These are phyloP conservation scores for Urosaurus nigricauda DNA, from an alignment of 2,797 vertebrate genomes.

Conservation along the genomic window DNA sequence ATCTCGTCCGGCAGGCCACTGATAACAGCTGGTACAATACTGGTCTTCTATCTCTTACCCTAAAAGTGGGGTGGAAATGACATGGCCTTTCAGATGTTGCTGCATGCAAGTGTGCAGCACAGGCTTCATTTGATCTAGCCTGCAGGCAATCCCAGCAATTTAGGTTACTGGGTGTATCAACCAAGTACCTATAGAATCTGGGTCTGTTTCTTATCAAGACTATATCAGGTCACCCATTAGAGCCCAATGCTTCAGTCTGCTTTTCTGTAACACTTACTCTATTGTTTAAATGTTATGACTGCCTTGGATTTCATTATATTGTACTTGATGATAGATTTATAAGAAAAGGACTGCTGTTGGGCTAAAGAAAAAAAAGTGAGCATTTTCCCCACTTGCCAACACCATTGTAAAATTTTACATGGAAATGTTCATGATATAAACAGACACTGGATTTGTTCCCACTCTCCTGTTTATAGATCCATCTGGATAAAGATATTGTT, in stretches of 20 bases:
- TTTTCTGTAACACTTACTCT: constrained; percentile 71
- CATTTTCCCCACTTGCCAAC: constrained; percentile 71
- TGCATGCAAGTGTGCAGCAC: background rate
- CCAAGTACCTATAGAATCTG: constrained; percentile 17
- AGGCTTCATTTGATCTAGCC: background rate
- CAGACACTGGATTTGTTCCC: constrained; percentile 55
- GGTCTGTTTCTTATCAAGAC: constrained; percentile 65
- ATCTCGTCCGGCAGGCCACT: too few relatives aligned
- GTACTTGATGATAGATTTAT: constrained; percentile 79
- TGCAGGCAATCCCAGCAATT: constrained; percentile 53
- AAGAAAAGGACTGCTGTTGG: constrained; percentile 73
- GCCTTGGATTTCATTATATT: constrained; percentile 77
- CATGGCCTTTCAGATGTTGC: too few relatives aligned
- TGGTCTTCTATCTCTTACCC: background rate
- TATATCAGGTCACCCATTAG: constrained; percentile 71
- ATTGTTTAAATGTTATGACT: constrained; percentile 74
- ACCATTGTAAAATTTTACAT: constrained; percentile 59
- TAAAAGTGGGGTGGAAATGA: too few relatives aligned
- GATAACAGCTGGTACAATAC: too few relatives aligned
- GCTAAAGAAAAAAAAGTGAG: constrained; percentile 67
- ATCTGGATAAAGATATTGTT: constrained; percentile 68
- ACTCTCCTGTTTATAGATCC: constrained; percentile 61
- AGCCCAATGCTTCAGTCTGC: constrained; percentile 78
- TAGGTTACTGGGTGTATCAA: constrained; percentile 47
- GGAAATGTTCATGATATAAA: constrained; percentile 72